Conservation (phyloP, 2,888 invertebrate species). For the Anaspis maculata region DNA sequence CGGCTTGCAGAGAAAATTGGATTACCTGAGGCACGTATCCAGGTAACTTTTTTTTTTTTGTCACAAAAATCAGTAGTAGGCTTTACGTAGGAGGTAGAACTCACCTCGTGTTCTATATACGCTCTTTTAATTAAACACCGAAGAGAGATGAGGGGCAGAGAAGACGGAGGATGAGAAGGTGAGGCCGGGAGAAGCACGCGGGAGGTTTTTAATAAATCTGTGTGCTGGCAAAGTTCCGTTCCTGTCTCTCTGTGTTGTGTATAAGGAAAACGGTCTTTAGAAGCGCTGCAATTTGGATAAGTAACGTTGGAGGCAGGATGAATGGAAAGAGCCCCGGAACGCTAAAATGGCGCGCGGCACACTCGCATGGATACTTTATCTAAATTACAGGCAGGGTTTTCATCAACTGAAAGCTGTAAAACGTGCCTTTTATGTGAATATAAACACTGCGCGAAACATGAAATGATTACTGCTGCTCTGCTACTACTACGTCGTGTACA, state of each 20-base stretch:
- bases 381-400: conserved; percentile 33
- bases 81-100: too few species aligned
- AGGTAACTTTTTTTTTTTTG: conserved; percentile 66
- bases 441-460: conserved; percentile 25
- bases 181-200: too few species aligned
- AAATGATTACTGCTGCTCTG: conserved; percentile 26
- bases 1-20: conserved; percentile 94
- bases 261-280: conserved; percentile 13
- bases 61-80: conserved; percentile 12
- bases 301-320: conserved; percentile 28
- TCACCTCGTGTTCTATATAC: too few species aligned
- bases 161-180: too few species aligned
- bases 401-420: conserved; percentile 30
- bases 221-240: not conserved
- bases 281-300: conserved; percentile 35
- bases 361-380: conserved; percentile 29
- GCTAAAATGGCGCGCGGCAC: conserved; percentile 21
- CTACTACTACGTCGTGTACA: too few species aligned
- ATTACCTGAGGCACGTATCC: conserved; percentile 98
- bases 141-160: too few species aligned
- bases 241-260: not conserved
- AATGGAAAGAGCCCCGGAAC: conserved; percentile 23
- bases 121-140: too few species aligned
- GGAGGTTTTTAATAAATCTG: conserved; percentile 1
- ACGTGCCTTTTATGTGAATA: conserved; percentile 22